Percentiles rank a stretch among this genome's conserved stretches.
These are phyloP conservation scores for Hirundo rustica DNA, from an alignment of 2,797 vertebrate species.

Conservation along the genomic window DNA sequence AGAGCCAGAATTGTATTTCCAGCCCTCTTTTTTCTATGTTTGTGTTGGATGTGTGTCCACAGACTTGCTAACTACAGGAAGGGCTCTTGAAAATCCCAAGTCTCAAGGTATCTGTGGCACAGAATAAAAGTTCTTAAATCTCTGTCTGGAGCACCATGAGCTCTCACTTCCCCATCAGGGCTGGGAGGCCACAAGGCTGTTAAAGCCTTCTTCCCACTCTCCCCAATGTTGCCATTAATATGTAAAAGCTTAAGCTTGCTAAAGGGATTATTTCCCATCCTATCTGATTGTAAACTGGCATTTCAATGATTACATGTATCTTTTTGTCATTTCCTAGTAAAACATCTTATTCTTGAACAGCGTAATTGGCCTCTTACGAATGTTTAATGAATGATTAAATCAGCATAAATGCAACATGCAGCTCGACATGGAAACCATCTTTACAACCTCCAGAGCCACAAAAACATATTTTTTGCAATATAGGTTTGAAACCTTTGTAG, in stretches of 20 bases:
- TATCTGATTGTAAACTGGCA: slow-evolving; percentile 80
- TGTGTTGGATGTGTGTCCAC: neutral
- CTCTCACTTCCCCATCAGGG: slow-evolving; percentile 36
- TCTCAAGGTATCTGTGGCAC: neutral
- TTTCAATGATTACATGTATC: slow-evolving; percentile 79
- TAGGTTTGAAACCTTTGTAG: slow-evolving; percentile 7
- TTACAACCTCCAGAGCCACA: slow-evolving; percentile 46
- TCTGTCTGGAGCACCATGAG: neutral
- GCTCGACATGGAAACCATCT: slow-evolving; percentile 51
- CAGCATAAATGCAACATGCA: slow-evolving; percentile 54
- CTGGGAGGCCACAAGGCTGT: neutral
- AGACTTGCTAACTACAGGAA: too few species aligned
- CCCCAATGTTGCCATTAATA: slow-evolving; percentile 76
- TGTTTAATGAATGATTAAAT: slow-evolving; percentile 77
- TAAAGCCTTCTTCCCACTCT: slow-evolving; percentile 62
- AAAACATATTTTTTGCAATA: slow-evolving; percentile 12
- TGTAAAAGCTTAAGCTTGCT: slow-evolving; percentile 83
- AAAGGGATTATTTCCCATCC: slow-evolving; percentile 80
- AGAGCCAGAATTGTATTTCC: neutral
- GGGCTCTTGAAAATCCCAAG: neutral
- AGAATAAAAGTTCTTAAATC: neutral
- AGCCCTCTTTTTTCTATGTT: neutral
- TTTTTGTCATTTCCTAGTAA: slow-evolving; percentile 79
- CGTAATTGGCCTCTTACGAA: slow-evolving; percentile 77
- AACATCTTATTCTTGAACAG: slow-evolving; percentile 78